phyloP scores from a whole-genome alignment of 2,797 vertebrate species.

The Alca torda region DNA sequence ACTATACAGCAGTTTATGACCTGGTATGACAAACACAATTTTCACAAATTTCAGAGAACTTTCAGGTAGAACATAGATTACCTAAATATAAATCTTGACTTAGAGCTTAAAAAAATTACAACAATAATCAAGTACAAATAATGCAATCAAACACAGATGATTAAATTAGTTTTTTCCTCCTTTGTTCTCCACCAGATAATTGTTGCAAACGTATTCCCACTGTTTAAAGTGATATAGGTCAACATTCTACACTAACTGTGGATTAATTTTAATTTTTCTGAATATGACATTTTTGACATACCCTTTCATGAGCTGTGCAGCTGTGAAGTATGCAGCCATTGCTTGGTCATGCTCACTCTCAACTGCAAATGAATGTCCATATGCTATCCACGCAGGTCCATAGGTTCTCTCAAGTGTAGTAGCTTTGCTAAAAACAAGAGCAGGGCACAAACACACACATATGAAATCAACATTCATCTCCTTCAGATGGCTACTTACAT shows the following conservation, averaged over 20 bases:
- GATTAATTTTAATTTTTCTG: not conserved
- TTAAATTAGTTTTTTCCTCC: not conserved
- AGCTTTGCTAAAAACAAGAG: slow-evolving; percentile 86
- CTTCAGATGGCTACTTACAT: not conserved
- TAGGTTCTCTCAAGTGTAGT: slow-evolving; percentile 96
- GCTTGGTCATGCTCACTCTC: slow-evolving; percentile 99
- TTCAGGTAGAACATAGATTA: not conserved
- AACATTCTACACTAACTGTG: not conserved
- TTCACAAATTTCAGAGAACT: not conserved
- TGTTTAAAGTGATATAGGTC: not conserved
- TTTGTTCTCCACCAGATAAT: not conserved
- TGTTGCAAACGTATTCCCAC: not conserved
- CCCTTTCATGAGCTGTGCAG: slow-evolving; percentile 99
- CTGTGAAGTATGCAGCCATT: slow-evolving; percentile 98
- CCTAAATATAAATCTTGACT: not conserved
- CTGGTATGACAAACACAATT: not conserved
- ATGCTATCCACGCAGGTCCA: slow-evolving; percentile 96
- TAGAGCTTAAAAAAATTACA: not conserved
- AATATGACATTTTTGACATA: slow-evolving; percentile 49
- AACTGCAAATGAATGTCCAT: slow-evolving; percentile 96
- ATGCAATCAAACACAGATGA: not conserved
- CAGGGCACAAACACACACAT: not conserved
- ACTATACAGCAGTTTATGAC: not conserved
- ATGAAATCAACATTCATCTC: not conserved
- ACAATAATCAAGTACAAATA: not conserved